These are phyloP conservation scores for Bombus ignitus DNA, from an alignment of 1,140 invertebrate species.

Conservation along the genomic window DNA sequence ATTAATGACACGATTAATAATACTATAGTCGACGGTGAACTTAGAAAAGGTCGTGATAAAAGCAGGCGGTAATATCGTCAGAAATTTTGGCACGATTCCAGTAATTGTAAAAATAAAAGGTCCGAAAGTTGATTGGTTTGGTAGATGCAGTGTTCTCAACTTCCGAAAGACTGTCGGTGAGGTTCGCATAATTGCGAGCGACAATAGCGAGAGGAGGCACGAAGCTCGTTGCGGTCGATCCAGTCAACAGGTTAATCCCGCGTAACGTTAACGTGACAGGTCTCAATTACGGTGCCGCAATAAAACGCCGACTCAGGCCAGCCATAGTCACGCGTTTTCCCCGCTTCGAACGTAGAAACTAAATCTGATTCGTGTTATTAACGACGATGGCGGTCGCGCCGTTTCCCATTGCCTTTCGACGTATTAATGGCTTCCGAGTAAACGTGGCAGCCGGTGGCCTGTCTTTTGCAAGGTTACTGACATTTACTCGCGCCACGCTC, in stretches of 20 bases:
- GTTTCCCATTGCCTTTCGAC: slow-evolving; percentile 9
- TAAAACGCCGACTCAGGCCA: slow-evolving; percentile 21
- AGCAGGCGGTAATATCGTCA: no score
- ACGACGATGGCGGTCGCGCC: slow-evolving; percentile 16
- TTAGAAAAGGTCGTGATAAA: no score
- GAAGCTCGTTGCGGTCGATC: background rate
- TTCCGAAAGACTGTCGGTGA: background rate
- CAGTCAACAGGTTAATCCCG: slow-evolving; percentile 40
- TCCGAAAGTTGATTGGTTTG: no score
- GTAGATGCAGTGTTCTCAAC: no score
- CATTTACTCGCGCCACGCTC: slow-evolving; percentile 44
- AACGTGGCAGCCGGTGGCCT: slow-evolving; percentile 19
- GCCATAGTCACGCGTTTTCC: background rate
- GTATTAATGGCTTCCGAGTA: slow-evolving; percentile 28
- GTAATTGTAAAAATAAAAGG: no score
- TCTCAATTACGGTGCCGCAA: slow-evolving; percentile 24
- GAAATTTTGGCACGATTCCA: no score
- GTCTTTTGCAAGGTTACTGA: slow-evolving; percentile 59
- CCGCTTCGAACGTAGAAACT: background rate
- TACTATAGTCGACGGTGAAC: no score
- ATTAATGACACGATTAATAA: no score
- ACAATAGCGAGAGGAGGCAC: background rate
- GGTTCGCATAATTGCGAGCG: background rate
- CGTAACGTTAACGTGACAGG: slow-evolving; percentile 26
- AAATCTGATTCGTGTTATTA: slow-evolving; percentile 39